Evolutionary conservation across 1,140 invertebrate species (phyloP).

Genomic region (Drosophila kikkawai): DNA sequence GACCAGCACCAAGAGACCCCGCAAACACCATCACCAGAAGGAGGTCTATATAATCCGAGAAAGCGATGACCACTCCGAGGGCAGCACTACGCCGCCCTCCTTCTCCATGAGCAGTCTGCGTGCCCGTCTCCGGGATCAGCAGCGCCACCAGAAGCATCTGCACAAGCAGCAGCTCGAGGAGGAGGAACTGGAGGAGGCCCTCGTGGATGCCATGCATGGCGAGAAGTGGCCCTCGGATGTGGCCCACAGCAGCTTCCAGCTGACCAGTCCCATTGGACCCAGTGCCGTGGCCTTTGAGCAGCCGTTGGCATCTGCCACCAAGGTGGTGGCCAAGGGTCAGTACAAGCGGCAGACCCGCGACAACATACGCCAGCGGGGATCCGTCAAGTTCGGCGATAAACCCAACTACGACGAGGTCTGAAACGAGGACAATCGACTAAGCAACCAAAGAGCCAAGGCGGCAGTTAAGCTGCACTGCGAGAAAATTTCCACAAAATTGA

Average conservation of each 20-base stretch:
- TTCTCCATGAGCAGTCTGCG: slow-evolving; percentile 66
- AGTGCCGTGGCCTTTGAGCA: slow-evolving; percentile 75
- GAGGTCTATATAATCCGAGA: slow-evolving; percentile 33
- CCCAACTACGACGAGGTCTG: slow-evolving; percentile 61
- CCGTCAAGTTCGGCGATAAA: slow-evolving; percentile 70
- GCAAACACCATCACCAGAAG: slow-evolving; percentile 51
- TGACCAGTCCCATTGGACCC: slow-evolving; percentile 71
- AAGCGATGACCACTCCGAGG: slow-evolving; percentile 20
- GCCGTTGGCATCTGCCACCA: slow-evolving; percentile 31
- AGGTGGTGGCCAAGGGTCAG: slow-evolving; percentile 31
- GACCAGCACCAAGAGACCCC: slow-evolving; percentile 22
- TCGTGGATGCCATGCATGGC: slow-evolving; percentile 67
- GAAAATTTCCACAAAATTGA: not conserved
- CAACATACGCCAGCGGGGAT: slow-evolving; percentile 62
- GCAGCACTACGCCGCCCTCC: slow-evolving; percentile 26
- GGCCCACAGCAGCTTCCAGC: slow-evolving; percentile 62
- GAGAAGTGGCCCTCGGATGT: slow-evolving; percentile 72
- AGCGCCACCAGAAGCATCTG: slow-evolving; percentile 49
- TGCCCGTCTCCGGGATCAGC: slow-evolving; percentile 69
- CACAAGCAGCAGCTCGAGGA: slow-evolving; percentile 57
- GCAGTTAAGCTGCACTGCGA: slow-evolving; percentile 40
- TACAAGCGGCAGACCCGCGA: slow-evolving; percentile 58
- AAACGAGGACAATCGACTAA: not conserved
- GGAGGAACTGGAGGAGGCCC: slow-evolving; percentile 60
- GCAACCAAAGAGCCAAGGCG: slow-evolving; percentile 71